These are phyloP conservation scores for Platypus cylindrus DNA, from an alignment of 2,888 invertebrate species.

Conservation along the genomic window DNA sequence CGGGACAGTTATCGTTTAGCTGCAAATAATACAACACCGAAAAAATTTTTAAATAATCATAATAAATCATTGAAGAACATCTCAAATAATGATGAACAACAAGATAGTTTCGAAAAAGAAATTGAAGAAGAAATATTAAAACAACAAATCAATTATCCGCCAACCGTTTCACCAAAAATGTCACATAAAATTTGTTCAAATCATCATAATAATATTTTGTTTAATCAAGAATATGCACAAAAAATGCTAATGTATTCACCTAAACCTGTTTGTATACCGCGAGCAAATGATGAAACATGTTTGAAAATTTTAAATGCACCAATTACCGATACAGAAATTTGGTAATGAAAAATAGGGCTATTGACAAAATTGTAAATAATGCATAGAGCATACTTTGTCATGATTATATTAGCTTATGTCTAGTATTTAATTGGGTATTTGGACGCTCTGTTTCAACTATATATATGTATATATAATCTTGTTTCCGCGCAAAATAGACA, in stretches of 20 bases:
- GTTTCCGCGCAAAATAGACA: too few species aligned
- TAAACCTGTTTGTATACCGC: constrained; percentile 50
- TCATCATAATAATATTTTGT: constrained; percentile 30
- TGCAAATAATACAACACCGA: constrained; percentile 45
- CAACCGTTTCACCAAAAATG: constrained; percentile 46
- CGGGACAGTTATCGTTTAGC: constrained; percentile 78
- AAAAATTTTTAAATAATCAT: constrained; percentile 44
- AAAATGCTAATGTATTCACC: constrained; percentile 39
- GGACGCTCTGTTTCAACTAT: too few species aligned
- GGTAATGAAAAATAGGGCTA: constrained; percentile 51
- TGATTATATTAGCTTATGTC: too few species aligned
- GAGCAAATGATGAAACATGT: constrained; percentile 47
- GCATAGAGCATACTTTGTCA: too few species aligned
- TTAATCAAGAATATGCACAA: constrained; percentile 32
- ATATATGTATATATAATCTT: too few species aligned
- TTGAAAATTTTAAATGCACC: constrained; percentile 52
- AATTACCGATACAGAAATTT: constrained; percentile 60
- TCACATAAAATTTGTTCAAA: constrained; percentile 39
- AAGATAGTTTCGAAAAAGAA: constrained; percentile 41
- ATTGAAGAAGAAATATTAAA: constrained; percentile 49
- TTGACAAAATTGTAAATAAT: constrained; percentile 6
- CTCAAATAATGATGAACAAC: constrained; percentile 17
- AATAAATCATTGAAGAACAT: constrained; percentile 19
- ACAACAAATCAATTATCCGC: constrained; percentile 58
- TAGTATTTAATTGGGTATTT: too few species aligned